A percentile compares a stretch with the other conserved stretches of the same genome.
Evolutionary conservation across 2,888 invertebrate genomes (phyloP).

Genomic region (Cheilosia vernalis): DNA sequence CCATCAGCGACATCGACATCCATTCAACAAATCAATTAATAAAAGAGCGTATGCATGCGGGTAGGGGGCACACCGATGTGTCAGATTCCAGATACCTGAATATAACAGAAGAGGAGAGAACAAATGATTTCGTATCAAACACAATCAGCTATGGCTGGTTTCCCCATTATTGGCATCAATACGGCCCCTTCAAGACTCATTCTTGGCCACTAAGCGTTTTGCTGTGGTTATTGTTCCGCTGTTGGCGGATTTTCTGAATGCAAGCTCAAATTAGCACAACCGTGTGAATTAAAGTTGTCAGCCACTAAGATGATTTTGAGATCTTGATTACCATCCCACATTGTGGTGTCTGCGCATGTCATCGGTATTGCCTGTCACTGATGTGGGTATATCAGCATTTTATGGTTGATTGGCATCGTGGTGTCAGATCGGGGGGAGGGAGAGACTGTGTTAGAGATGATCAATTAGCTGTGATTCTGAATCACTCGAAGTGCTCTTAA

Average conservation of each 20-base stretch:
- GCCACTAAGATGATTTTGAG: constrained; percentile 68
- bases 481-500: not conserved
- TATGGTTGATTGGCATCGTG: constrained; percentile 7
- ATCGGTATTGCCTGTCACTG: constrained; percentile 23
- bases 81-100: constrained; percentile 52
- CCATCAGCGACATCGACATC: constrained; percentile 40
- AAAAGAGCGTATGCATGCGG: constrained; percentile 17
- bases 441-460: not conserved
- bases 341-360: constrained; percentile 38
- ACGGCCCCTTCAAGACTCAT: constrained; percentile 8
- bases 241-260: constrained; percentile 51
- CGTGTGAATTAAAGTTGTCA: constrained; percentile 73
- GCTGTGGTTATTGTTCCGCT: constrained; percentile 44
- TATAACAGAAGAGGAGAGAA: too few species aligned
- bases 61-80: constrained; percentile 38
- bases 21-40: constrained; percentile 71
- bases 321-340: constrained; percentile 63
- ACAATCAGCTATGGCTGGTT: constrained; percentile 20
- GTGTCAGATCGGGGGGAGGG: not conserved
- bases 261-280: constrained; percentile 73
- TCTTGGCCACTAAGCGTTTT: constrained; percentile 33
- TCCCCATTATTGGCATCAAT: constrained; percentile 1
- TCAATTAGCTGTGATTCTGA: constrained; percentile 8
- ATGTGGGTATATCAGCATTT: not conserved
- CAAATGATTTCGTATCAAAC: constrained; percentile 12